A percentile compares a stretch with the other conserved stretches of the same genome.
Conservation (phyloP, 2,888 invertebrate species). For the Pharmacophagus antenor region DNA sequence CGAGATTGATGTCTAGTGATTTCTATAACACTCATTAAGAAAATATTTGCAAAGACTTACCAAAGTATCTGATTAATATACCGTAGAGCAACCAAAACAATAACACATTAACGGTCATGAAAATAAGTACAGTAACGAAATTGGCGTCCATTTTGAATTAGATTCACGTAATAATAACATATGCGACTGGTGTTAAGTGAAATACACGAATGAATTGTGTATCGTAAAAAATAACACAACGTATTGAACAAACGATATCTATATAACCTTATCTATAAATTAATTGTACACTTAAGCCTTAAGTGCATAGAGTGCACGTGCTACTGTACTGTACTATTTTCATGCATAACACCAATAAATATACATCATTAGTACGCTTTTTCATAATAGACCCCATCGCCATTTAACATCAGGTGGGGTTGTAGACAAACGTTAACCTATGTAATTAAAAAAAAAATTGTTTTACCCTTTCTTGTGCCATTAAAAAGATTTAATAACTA, state of each 20-base stretch:
- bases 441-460: no score
- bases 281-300: slow-evolving; percentile 16
- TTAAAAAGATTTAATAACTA: no score
- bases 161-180: slow-evolving; percentile 17
- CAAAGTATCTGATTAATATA: slow-evolving; percentile 51
- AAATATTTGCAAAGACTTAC: no score
- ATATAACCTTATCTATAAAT: slow-evolving; percentile 23
- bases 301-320: background rate
- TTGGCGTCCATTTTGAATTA: slow-evolving; percentile 43
- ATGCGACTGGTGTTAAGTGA: slow-evolving; percentile 32
- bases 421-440: no score
- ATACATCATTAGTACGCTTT: no score
- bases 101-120: slow-evolving; percentile 53
- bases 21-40: no score
- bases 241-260: slow-evolving; percentile 18
- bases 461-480: no score
- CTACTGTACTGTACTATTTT: no score
- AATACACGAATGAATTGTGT: slow-evolving; percentile 39
- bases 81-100: slow-evolving; percentile 59
- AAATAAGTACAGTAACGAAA: slow-evolving; percentile 46
- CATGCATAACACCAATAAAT: no score
- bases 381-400: no score
- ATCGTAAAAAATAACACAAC: slow-evolving; percentile 35
- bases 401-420: no score
- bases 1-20: no score